Base-by-base conservation (phyloP, 2,797 vertebrate genomes). In the Vireo griseus region DNA sequence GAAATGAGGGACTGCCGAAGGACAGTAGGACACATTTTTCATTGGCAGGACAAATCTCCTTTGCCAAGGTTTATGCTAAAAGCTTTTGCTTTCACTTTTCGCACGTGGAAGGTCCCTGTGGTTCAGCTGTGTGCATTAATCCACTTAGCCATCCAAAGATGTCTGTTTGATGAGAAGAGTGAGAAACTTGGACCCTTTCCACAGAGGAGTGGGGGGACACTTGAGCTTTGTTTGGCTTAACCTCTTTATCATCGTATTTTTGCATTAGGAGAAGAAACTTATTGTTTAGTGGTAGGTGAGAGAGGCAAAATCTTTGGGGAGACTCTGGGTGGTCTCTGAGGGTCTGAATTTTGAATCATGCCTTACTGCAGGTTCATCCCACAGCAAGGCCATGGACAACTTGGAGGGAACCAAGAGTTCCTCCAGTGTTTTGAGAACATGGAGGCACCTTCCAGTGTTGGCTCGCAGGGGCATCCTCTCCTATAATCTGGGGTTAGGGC, bases 61-160 rank as follows among this genome's bases (percentile, higher is more conserved):
- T 73, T 39, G 28, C 29, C 1, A 5, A 67, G 58, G n/a, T 67
- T 91, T 79, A 73, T 1, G 1, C 51, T 79, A 52, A 87, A 87
- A 91, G 48, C 40, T 93, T 92, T 87, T 67, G 20, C 59, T 93
- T 77, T 93, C 28, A 16, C n/a, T 81, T 92, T 75, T 55, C 63
- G 71, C 44, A 10, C 0, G 0, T 22, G 28, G 47, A 69, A 0
- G 0, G 26, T 57, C 55, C 40, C 28, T 33, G 73, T 50, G 79
- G 57, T 28, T 68, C 83, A 95, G 35, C 24, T 62, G 16, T 18
- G 42, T 42, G 39, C 69, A 84, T 84, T 75, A 94, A 59, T 5
- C n/a, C 69, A 55, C 68, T 84, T 15, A 66, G 35, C 69, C 81
- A 51, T 62, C 73, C 58, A 68, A 37, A 93, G 0, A 1, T 2